phyloP scores from a whole-genome alignment of 2,113 vertebrate species.

The Anarhynchus alexandrinus region DNA sequence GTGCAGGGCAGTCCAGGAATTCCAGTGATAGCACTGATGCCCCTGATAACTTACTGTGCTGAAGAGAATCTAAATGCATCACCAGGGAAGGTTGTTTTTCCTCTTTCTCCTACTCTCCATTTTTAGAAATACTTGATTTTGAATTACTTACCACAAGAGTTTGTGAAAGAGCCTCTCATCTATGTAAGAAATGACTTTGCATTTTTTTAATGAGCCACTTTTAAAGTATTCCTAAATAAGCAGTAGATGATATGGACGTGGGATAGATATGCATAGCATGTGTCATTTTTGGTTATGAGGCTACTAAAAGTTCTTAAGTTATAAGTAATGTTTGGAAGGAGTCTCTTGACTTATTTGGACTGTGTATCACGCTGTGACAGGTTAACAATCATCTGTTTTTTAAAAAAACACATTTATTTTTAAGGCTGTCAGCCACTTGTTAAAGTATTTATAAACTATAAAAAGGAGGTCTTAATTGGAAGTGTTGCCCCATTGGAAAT shows the following conservation, averaged over 20 bases:
- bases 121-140: neutral
- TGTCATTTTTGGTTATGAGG: neutral
- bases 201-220: neutral
- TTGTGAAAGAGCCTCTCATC: neutral
- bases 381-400: neutral
- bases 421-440: neutral
- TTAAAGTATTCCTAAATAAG: neutral
- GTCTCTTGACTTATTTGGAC: neutral
- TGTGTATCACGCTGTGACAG: neutral
- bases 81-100: neutral
- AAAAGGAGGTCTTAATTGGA: conserved; percentile 14
- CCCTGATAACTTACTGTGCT: neutral
- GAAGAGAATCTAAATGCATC: neutral
- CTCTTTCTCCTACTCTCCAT: neutral
- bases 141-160: neutral
- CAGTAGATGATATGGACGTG: neutral
- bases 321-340: neutral
- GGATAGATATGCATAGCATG: neutral
- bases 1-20: neutral
- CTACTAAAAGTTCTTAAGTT: neutral
- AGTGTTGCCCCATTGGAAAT: neutral
- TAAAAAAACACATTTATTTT: neutral
- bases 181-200: neutral
- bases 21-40: neutral
- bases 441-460: neutral